Percentiles rank a stretch among this genome's conserved stretches.
Conservation (phyloP, 37 sponge, comb jelly and placozoan species). For the Geodia barretti region DNA sequence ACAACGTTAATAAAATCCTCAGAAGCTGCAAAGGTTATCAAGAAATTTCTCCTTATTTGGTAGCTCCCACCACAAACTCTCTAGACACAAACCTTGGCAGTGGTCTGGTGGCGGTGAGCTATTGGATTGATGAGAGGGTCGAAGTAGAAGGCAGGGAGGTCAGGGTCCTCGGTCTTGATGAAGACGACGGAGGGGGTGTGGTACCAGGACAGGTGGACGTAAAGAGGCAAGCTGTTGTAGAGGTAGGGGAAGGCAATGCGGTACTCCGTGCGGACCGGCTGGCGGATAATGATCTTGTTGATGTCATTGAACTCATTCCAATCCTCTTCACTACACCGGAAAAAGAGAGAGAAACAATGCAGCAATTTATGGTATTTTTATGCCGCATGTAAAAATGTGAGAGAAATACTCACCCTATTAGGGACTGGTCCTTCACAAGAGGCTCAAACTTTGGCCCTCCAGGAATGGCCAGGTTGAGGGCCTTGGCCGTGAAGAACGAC, state of each 20-base stretch:
- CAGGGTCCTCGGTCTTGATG: slow-evolving; percentile 99
- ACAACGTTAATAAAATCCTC: no score
- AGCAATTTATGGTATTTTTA: not conserved
- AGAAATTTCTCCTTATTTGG: no score
- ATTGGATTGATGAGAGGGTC: slow-evolving; percentile 99
- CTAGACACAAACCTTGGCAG: slow-evolving; percentile 83
- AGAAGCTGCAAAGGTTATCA: no score
- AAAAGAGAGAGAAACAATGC: not conserved
- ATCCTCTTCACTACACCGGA: slow-evolving; percentile 96
- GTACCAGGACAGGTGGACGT: slow-evolving; percentile 99
- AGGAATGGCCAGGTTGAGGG: slow-evolving; percentile 98
- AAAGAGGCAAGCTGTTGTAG: slow-evolving; percentile 95
- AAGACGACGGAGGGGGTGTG: slow-evolving; percentile 96
- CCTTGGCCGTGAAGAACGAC: slow-evolving; percentile 99
- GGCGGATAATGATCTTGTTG: slow-evolving; percentile 99
- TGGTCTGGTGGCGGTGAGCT: slow-evolving; percentile 70
- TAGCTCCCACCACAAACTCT: no score
- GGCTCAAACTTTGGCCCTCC: slow-evolving; percentile 99
- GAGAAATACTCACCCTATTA: slow-evolving; percentile 42
- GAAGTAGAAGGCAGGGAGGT: slow-evolving; percentile 99
- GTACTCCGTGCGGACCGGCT: slow-evolving; percentile 97
- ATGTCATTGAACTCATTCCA: slow-evolving; percentile 99
- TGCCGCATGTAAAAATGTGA: not conserved
- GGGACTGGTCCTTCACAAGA: slow-evolving; percentile 84
- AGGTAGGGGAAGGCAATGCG: slow-evolving; percentile 98